Evolutionary conservation across 2,888 invertebrate species (phyloP).

Genomic region (Alloplasta piceator): DNA sequence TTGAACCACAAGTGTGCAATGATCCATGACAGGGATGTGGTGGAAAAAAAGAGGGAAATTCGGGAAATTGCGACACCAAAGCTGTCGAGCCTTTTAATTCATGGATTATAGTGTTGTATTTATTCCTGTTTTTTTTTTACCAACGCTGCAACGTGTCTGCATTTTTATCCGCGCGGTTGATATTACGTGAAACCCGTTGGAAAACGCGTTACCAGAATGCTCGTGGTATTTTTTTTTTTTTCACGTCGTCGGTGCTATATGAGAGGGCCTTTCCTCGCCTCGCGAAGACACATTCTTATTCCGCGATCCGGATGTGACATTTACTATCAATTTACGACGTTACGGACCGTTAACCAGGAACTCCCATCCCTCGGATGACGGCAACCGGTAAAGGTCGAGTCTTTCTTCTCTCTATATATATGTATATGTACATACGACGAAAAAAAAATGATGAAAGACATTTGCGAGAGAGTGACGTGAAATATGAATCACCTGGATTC

Average conservation of each 20-base stretch:
- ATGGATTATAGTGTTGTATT: slow-evolving; percentile 32
- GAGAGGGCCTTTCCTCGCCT: slow-evolving; percentile 9
- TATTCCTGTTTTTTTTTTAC: slow-evolving; percentile 3
- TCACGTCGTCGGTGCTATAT: background rate
- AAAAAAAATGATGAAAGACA: background rate
- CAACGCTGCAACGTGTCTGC: background rate
- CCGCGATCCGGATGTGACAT: slow-evolving; percentile 78
- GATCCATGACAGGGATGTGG: slow-evolving; percentile 23
- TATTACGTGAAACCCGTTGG: slow-evolving; percentile 1
- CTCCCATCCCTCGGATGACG: slow-evolving; percentile 52
- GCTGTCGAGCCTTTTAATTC: slow-evolving; percentile 36
- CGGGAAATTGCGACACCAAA: background rate
- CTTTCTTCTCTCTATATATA: slow-evolving; percentile 9
- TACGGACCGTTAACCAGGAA: slow-evolving; percentile 77
- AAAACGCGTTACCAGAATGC: slow-evolving; percentile 28
- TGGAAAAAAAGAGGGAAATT: slow-evolving; percentile 7
- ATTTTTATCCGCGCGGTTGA: background rate
- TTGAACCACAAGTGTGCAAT: slow-evolving; percentile 59
- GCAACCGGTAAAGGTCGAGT: slow-evolving; percentile 57
- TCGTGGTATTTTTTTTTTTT: slow-evolving; percentile 11
- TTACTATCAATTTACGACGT: slow-evolving; percentile 81
- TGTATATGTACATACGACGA: slow-evolving; percentile 9
- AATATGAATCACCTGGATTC: background rate
- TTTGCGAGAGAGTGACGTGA: background rate
- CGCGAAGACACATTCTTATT: slow-evolving; percentile 74